Evolutionary conservation across 2,113 vertebrate species (phyloP), one percentile per base, ranked within the genome.

Genomic region (Quiscalus mexicanus): DNA sequence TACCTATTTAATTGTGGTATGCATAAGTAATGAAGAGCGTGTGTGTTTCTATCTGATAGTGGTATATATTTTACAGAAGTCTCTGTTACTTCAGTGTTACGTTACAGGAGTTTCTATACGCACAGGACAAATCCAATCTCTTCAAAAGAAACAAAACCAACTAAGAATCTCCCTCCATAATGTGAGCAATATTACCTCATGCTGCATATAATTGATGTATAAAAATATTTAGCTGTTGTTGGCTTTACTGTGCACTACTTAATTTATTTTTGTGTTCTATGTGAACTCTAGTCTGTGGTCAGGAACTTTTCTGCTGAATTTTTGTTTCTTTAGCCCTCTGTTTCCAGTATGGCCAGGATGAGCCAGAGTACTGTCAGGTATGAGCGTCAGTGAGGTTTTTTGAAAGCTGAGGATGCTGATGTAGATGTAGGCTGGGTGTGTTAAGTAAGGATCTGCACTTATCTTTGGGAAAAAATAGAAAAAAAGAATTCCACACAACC

Each of bases 141-240:
- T 97, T 97, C 96, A 95, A 96, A 94, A 97, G 95, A 94, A 85
- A 94, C 85, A 97, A 96, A 97, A 90, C 96, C 95, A 97, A 98
- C 92, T 37, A 70, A 97, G 90, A 96, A 85, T 97, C 97, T 98
- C 97, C 97, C 97, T 98, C 95, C 96, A 97, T 98, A 97, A 98
- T 98, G 98, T 98, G 98, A 98, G 98, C 97, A 97, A 97, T 98
- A 98, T 98, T 98, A 98, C 97, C 98, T 98, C 97, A 97, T 98
- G 97, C 98, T 96, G 84, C 98, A 90, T 97, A 98, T 84, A 95
- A 96, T 92, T 92, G 96, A 97, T 97, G 97, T 98, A 95, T 92
- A 94, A 87, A 97, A 95, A 95, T 81, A 95, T 91, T 97, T 96
- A 95, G 95, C 95, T 96, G 87, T 84, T 78, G 97, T 97, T 97